Percentiles rank a stretch among this genome's conserved stretches.
Conservation (phyloP, 2,888 invertebrate species). For the Drosophila antonietae region DNA sequence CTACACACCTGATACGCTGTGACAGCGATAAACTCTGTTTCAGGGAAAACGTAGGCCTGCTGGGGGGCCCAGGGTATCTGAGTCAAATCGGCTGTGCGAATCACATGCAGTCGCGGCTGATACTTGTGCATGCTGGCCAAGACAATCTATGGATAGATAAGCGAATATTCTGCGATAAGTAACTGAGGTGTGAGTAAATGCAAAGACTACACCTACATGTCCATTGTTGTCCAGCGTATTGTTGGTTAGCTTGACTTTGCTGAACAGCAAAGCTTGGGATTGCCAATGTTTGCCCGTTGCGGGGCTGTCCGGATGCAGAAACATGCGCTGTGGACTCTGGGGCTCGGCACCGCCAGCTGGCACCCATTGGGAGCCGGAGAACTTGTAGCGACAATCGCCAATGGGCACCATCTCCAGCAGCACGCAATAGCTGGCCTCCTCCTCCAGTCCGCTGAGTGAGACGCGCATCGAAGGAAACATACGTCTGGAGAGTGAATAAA, state of each 20-base stretch:
- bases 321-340: conserved; percentile 90
- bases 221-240: conserved; percentile 91
- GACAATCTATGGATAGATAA: conserved; percentile 88
- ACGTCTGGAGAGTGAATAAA: conserved; percentile 88
- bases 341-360: conserved; percentile 94
- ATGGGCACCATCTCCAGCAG: conserved; percentile 91
- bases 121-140: conserved; percentile 99
- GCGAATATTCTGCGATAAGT: conserved; percentile 51
- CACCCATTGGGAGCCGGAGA: conserved; percentile 93
- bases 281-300: conserved; percentile 94
- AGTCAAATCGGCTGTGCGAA: conserved; percentile 89
- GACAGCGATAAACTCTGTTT: conserved; percentile 97
- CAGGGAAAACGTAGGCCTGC: conserved; percentile 89
- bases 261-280: conserved; percentile 91
- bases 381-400: conserved; percentile 91
- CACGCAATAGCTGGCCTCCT: conserved; percentile 92
- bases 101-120: conserved; percentile 93
- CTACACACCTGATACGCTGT: conserved; percentile 94
- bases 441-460: conserved; percentile 90
- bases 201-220: conserved; percentile 87
- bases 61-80: conserved; percentile 89
- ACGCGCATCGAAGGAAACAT: conserved; percentile 96
- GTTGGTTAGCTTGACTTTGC: conserved; percentile 94
- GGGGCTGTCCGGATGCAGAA: conserved; percentile 94
- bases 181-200: background rate